phyloP scores from a whole-genome alignment of 2,888 invertebrate species.

The Cheilosia pagana region DNA sequence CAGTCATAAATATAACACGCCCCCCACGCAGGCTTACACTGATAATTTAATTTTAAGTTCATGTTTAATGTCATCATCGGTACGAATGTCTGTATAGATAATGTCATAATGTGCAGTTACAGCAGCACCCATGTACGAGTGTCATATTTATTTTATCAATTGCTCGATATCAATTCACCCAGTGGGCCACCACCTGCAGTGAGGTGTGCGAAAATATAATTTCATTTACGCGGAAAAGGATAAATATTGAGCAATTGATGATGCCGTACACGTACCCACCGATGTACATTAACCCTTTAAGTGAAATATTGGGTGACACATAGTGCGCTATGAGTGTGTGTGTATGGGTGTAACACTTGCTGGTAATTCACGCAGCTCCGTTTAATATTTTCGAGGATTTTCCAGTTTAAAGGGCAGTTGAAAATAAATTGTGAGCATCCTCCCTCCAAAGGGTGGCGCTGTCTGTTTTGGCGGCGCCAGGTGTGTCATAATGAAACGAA shows the following conservation, averaged over 20 bases:
- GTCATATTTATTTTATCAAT: background rate
- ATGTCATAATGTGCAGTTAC: background rate
- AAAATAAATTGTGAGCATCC: background rate
- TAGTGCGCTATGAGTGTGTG: background rate
- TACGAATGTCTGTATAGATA: background rate
- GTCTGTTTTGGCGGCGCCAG: background rate
- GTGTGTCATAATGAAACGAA: background rate
- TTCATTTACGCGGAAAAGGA: background rate
- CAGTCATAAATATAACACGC: background rate
- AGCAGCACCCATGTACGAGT: background rate
- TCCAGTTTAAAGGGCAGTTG: background rate
- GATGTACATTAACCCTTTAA: background rate
- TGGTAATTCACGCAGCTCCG: background rate
- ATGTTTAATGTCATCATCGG: background rate
- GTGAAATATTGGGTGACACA: background rate
- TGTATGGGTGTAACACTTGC: background rate
- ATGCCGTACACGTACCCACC: background rate
- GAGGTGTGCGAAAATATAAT: background rate
- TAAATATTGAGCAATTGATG: background rate
- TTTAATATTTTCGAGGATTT: constrained; percentile 2
- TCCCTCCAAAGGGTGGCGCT: background rate
- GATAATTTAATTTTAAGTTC: constrained; percentile 2
- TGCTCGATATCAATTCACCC: background rate
- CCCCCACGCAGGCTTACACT: background rate
- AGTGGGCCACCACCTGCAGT: background rate